Evolutionary conservation across 2,888 invertebrate genomes (phyloP).

Genomic region (Drosophila niveifrons): DNA sequence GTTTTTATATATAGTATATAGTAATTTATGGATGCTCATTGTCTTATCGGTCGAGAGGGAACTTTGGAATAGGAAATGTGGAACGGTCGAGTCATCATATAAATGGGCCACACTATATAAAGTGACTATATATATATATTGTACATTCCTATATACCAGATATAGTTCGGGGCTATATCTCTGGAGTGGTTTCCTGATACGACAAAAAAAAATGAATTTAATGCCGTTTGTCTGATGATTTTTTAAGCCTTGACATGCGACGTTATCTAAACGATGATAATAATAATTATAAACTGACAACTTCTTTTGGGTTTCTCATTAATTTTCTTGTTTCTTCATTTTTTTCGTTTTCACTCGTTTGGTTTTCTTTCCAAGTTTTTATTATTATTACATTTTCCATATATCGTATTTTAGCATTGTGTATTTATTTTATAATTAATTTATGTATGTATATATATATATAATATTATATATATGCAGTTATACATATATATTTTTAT

Average conservation of each 20-base stretch:
- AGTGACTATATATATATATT: conserved; percentile 12
- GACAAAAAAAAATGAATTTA: conserved; percentile 29
- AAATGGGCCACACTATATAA: conserved; percentile 40
- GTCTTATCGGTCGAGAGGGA: conserved; percentile 38
- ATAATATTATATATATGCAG: conserved; percentile 33
- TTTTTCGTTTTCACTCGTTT: background rate
- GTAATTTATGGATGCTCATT: conserved; percentile 14
- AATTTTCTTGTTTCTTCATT: conserved; percentile 6
- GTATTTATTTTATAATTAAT: conserved; percentile 23
- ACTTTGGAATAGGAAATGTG: conserved; percentile 57
- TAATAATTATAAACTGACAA: conserved; percentile 30
- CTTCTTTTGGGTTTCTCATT: conserved; percentile 6
- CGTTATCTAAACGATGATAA: conserved; percentile 40
- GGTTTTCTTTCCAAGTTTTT: conserved; percentile 30
- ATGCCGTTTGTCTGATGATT: conserved; percentile 46
- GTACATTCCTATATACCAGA: background rate
- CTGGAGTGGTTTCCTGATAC: conserved; percentile 19
- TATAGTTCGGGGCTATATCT: conserved; percentile 10
- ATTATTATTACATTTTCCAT: conserved; percentile 38
- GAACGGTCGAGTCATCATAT: conserved; percentile 32
- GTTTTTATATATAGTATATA: conserved; percentile 7
- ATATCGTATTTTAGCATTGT: conserved; percentile 18
- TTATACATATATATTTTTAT: conserved; percentile 17
- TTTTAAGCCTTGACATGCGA: conserved; percentile 40
- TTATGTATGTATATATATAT: conserved; percentile 13